These are phyloP conservation scores for Saiga tatarica DNA, from an alignment of 2,113 vertebrate genomes.

Conservation along the genomic window DNA sequence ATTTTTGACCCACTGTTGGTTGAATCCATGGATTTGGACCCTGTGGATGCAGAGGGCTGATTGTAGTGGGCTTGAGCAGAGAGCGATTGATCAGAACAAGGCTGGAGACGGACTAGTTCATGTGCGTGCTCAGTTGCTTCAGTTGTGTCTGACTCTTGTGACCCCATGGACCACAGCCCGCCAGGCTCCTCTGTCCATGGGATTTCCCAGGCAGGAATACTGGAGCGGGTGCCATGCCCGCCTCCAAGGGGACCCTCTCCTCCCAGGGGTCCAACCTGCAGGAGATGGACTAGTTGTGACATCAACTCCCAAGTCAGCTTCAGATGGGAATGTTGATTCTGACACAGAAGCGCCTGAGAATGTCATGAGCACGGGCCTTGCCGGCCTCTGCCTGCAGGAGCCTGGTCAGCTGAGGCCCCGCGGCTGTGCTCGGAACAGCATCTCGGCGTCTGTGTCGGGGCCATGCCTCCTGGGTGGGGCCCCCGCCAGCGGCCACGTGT, in stretches of 20 bases:
- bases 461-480: neutral
- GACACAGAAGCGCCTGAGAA: neutral
- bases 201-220: no score
- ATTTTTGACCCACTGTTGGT: neutral
- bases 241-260: no score
- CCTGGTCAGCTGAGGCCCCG: neutral
- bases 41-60: neutral
- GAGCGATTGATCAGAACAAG: neutral
- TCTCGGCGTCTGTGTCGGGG: neutral
- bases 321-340: neutral
- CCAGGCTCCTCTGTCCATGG: no score
- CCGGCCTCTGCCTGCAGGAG: neutral
- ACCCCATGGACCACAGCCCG: no score
- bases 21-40: neutral
- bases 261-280: neutral
- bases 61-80: neutral
- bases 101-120: rapidly evolving
- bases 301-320: neutral
- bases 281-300: neutral
- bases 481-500: neutral
- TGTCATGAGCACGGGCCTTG: neutral
- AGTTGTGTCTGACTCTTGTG: no score
- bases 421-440: neutral
- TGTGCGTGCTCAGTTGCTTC: neutral
- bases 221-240: no score